These are phyloP conservation scores for Cavia porcellus DNA, from an alignment of 2,113 vertebrate species.

Conservation along the genomic window DNA sequence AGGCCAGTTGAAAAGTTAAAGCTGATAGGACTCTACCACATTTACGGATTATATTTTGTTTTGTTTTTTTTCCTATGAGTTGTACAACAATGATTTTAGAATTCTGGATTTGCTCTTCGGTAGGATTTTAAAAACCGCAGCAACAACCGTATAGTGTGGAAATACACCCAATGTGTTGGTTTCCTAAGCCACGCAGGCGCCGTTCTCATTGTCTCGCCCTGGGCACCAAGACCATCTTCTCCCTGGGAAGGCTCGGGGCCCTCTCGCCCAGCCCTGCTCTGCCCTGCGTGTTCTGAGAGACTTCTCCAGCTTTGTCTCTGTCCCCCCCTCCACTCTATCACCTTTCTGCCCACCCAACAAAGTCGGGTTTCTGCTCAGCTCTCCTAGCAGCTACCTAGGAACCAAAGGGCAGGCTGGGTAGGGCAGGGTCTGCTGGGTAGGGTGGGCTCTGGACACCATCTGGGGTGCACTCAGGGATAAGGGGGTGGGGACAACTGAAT, in stretches of 20 bases:
- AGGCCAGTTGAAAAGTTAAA: slow-evolving; percentile 46
- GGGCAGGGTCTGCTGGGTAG: neutral
- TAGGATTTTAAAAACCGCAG: neutral
- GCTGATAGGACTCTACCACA: neutral
- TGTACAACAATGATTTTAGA: neutral
- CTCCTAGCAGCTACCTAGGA: neutral
- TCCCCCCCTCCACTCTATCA: neutral
- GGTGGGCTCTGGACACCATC: neutral
- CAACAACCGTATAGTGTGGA: neutral
- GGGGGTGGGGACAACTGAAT: neutral
- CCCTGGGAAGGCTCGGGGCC: neutral
- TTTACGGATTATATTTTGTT: neutral
- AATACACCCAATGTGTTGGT: neutral
- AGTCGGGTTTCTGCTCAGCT: neutral
- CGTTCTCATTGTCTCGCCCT: neutral
- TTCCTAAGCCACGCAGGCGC: neutral
- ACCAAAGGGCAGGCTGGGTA: neutral
- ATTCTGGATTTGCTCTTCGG: slow-evolving; percentile 37
- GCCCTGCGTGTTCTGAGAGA: slow-evolving; percentile 12
- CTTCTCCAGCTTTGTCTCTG: neutral
- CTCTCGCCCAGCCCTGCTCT: neutral
- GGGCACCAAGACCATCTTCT: neutral
- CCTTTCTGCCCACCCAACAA: neutral
- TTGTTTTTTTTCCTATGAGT: neutral
- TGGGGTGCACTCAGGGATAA: neutral